Conservation (phyloP, 2,797 vertebrate species). For the Rhinophrynus dorsalis region DNA sequence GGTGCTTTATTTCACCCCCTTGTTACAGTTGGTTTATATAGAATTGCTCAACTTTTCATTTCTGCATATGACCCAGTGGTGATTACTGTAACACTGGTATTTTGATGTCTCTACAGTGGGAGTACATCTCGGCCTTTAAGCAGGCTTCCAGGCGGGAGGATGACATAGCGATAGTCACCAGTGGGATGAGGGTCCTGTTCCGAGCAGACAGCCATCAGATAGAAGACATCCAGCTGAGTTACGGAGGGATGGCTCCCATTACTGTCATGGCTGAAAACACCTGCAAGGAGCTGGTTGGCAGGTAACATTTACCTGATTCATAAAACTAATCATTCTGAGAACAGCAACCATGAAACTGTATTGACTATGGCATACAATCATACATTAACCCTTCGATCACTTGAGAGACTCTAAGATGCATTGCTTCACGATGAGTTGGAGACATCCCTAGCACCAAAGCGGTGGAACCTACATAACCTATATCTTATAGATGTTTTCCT, state of each 20-base stretch:
- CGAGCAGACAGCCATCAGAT: conserved; percentile 63
- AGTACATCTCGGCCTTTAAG: conserved; percentile 87
- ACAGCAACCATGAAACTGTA: no score
- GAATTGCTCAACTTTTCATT: no score
- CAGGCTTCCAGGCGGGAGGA: conserved; percentile 84
- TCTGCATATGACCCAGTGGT: no score
- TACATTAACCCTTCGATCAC: no score
- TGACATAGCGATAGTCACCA: conserved; percentile 86
- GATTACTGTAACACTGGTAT: neutral
- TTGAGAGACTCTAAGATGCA: no score
- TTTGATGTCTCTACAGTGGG: conserved; percentile 61
- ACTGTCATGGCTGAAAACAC: conserved; percentile 75
- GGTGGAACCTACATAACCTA: no score
- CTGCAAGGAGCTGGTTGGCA: conserved; percentile 63
- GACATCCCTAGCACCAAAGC: no score
- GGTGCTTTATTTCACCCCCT: neutral
- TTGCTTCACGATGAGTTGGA: no score
- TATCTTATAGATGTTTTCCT: no score
- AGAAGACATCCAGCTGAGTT: conserved; percentile 74
- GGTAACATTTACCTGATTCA: conserved; percentile 59
- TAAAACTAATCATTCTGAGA: no score
- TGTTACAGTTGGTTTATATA: neutral
- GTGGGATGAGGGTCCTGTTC: conserved; percentile 79
- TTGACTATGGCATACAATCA: no score
- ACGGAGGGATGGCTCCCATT: conserved; percentile 80